A percentile compares a stretch with the other conserved stretches of the same genome.
phyloP scores from a whole-genome alignment of 2,888 invertebrate genomes.

The Eupsilia transversa region DNA sequence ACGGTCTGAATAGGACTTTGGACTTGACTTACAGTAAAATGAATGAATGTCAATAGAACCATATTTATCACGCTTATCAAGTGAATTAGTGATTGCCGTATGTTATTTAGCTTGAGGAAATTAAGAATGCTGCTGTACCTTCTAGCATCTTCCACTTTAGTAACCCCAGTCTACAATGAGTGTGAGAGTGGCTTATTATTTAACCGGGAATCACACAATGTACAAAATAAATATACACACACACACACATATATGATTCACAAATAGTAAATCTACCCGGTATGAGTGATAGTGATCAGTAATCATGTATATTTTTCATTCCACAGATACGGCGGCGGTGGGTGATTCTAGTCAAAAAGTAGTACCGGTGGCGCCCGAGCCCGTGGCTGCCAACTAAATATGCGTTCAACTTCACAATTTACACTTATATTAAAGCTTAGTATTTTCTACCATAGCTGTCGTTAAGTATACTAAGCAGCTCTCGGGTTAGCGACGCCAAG shows the following conservation, averaged over 20 bases:
- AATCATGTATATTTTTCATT: conserved; percentile 34
- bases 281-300: background rate
- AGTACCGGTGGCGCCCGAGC: conserved; percentile 67
- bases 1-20: no score
- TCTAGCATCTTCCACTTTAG: background rate
- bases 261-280: background rate
- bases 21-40: no score
- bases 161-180: background rate
- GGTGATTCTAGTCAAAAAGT: conserved; percentile 80
- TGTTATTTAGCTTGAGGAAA: no score
- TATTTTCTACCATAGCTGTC: conserved; percentile 81
- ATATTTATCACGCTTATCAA: no score
- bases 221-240: no score
- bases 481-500: conserved; percentile 65
- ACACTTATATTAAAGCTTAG: conserved; percentile 71
- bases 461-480: conserved; percentile 70
- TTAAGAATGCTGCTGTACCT: background rate
- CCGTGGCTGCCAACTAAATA: conserved; percentile 82
- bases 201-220: background rate
- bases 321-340: conserved; percentile 74
- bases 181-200: background rate
- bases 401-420: conserved; percentile 62
- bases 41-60: no score
- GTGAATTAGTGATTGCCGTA: no score
- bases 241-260: no score